Evolutionary conservation across 53 echinoderm and acorn worm genomes (phyloP).

Genomic region (Glandiceps talaboti): DNA sequence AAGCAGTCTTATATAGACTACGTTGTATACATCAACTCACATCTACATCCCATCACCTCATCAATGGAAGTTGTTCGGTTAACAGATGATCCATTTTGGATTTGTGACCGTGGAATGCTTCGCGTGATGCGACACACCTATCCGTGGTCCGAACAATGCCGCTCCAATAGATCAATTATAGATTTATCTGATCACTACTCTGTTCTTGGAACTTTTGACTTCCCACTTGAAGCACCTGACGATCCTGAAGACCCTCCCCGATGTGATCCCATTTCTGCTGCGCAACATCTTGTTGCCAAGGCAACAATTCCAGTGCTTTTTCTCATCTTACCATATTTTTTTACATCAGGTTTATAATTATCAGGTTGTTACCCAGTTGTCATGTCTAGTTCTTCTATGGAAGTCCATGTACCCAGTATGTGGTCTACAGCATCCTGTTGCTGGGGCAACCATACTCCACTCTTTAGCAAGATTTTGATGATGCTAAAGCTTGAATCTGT

Average conservation of each 20-base stretch:
- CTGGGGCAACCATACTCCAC: too few relatives aligned
- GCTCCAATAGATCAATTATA: conserved; percentile 11
- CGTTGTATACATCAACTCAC: conserved; percentile 44
- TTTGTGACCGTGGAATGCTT: conserved; percentile 30
- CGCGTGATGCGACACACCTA: conserved; percentile 26
- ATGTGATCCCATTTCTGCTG: not conserved
- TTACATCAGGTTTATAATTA: too few relatives aligned
- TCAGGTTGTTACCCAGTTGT: too few relatives aligned
- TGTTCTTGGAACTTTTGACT: conserved; percentile 51
- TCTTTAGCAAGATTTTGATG: too few relatives aligned
- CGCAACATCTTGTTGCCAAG: not conserved
- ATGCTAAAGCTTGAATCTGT: too few relatives aligned
- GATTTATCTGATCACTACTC: conserved; percentile 83
- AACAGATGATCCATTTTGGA: conserved; percentile 15
- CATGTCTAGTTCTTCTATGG: too few relatives aligned
- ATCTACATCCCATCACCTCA: conserved; percentile 40
- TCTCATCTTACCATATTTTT: too few relatives aligned
- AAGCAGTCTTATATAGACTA: conserved; percentile 51
- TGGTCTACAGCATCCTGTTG: too few relatives aligned
- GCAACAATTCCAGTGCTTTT: not conserved
- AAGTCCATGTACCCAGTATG: too few relatives aligned
- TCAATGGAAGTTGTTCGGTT: conserved; percentile 41
- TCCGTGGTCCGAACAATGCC: conserved; percentile 33
- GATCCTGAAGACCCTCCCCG: too few relatives aligned
- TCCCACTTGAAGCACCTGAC: not conserved